These are phyloP conservation scores for Chymomyza amoena DNA, from an alignment of 2,888 invertebrate species.

Conservation along the genomic window DNA sequence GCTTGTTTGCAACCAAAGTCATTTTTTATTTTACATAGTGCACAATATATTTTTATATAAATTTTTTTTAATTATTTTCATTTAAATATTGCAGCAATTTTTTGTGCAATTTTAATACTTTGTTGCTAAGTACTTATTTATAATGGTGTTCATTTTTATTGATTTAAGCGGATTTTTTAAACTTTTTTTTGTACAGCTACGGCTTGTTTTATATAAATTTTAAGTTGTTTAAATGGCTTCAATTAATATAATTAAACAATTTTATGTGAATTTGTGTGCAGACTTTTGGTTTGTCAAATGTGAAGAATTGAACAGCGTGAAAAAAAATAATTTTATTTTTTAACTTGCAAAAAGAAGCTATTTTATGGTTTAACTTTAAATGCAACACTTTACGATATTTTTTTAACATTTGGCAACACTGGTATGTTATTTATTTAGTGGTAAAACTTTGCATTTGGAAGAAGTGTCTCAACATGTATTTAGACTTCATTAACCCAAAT, in stretches of 20 bases:
- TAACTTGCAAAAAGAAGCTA: too few relatives aligned
- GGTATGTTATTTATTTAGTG: too few relatives aligned
- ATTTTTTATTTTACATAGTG: not conserved
- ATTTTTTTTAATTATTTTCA: not conserved
- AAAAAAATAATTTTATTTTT: too few relatives aligned
- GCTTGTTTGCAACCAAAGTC: not conserved
- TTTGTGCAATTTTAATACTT: not conserved
- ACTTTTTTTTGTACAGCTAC: not conserved
- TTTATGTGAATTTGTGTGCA: too few relatives aligned
- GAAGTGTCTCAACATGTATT: too few relatives aligned
- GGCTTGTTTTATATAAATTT: not conserved
- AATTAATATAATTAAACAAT: not conserved
- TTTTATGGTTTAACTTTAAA: too few relatives aligned
- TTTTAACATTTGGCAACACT: too few relatives aligned
- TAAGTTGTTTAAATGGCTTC: not conserved
- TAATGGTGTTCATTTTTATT: conserved; percentile 28
- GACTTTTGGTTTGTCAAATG: too few relatives aligned
- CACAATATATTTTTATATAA: conserved; percentile 7
- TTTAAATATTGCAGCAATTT: not conserved
- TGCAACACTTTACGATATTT: too few relatives aligned
- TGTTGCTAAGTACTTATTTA: not conserved
- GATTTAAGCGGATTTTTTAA: conserved; percentile 38
- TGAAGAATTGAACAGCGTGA: too few relatives aligned
- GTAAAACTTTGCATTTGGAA: too few relatives aligned
- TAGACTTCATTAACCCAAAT: too few relatives aligned